Base-by-base conservation (phyloP, 2,797 vertebrate species). In the Hephaestus fuliginosus region DNA sequence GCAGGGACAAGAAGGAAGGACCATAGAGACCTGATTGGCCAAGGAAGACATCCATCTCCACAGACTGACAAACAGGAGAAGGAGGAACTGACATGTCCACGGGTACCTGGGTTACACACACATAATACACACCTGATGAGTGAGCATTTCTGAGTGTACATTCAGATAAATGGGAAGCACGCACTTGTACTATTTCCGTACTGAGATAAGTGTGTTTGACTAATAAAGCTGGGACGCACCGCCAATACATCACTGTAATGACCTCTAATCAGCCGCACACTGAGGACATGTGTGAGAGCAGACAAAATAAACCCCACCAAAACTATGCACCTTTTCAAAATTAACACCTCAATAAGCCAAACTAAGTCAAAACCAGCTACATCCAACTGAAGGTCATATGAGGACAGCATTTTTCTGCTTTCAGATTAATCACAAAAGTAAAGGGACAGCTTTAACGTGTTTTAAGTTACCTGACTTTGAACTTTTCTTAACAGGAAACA, bases 41-140 rank as follows among this genome's bases (percentile, higher is more conserved):
- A 7, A 96, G 85, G 74, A 86, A 89, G 49, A 95, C 83, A 0
- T 96, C 96, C 93, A 96, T 96, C 84, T 96, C 96, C 81, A 95
- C 94, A 5, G 92, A 93, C 78, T 95, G 92, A 70, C 92, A 91
- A 20, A 92, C 67, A 0, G 93, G 86, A 44, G 94, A 92, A 0
- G 93, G 83, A 43, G 93, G 93, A 28, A 76, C 78, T 0, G 93
- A 95, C 25, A 92, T 78, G 22, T 96, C 96, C 78, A 93, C 44
- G 0, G 88, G 84, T 41, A 95, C 92, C 96, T 97, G 88, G 12
- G 80, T 84, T 12, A 81, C 28, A 85, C 61, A 80, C 43, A 84
- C 39, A 18, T 43, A 70, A 44, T 51, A 70, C 57, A 25, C 43
- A 64, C 43, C 52, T 65, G 69, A 0, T 33, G 56, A 25, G 5